phyloP scores from a whole-genome alignment of 2,888 invertebrate genomes.

The Parapristionchus giblindavisi region DNA sequence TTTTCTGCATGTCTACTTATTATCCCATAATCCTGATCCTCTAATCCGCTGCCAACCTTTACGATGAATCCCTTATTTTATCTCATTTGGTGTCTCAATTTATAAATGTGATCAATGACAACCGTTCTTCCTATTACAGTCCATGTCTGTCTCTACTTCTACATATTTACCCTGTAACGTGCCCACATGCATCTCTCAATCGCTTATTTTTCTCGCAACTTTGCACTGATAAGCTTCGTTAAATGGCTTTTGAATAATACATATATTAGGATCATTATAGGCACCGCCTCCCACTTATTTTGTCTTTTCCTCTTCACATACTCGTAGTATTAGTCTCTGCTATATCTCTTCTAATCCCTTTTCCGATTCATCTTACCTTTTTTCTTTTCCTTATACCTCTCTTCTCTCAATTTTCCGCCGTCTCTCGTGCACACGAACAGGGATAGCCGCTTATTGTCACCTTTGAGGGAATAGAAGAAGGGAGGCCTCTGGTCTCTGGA shows the following conservation, averaged over 20 bases:
- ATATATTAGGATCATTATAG: slow-evolving; percentile 21
- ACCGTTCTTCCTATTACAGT: neutral
- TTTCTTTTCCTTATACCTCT: neutral
- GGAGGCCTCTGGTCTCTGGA: too few relatives aligned
- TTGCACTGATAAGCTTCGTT: slow-evolving; percentile 29
- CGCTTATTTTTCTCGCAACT: slow-evolving; percentile 12
- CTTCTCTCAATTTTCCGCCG: neutral
- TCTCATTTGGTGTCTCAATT: too few relatives aligned
- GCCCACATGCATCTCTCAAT: neutral
- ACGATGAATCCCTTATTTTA: too few relatives aligned
- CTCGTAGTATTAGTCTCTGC: too few relatives aligned
- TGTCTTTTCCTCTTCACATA: slow-evolving; percentile 19
- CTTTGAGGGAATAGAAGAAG: too few relatives aligned
- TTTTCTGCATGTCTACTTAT: slow-evolving; percentile 16
- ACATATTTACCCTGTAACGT: neutral
- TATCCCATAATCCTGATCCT: too few relatives aligned
- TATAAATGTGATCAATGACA: too few relatives aligned
- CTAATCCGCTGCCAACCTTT: too few relatives aligned
- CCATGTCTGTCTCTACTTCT: neutral
- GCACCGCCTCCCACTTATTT: slow-evolving; percentile 4
- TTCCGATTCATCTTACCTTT: neutral
- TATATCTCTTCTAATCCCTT: too few relatives aligned
- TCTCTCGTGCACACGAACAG: slow-evolving; percentile 17
- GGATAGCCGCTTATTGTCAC: too few relatives aligned
- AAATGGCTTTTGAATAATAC: neutral